Evolutionary conservation across 2,888 invertebrate species (phyloP), one percentile per base, ranked within the genome.

Genomic region (Leptinotarsa peninsularis): DNA sequence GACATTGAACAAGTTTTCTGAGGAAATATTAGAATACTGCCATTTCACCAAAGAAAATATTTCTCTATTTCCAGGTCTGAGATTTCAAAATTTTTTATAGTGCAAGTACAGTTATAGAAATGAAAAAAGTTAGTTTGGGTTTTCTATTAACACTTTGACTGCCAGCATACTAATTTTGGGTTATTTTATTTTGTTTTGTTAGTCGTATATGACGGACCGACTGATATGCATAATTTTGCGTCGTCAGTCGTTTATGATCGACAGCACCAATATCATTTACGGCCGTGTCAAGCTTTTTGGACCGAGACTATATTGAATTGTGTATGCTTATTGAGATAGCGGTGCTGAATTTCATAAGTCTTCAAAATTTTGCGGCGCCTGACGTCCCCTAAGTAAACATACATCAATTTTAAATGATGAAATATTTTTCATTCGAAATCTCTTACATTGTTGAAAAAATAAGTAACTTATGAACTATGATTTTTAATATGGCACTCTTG

Each of bases 401-500:
- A 69, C 43, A 54, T 54, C 17, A 17, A n/a, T 54, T 69, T 23
- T 0, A 33, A 60, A 60, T 27, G 5, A 27, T 15, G 1, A 23
- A 23, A 60, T 23, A 23, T 13, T 23, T 60, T 60, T 60, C 14
- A 56, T 27, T 60, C 10, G 27, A 60, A 60, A 60, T 27, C 60
- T 60, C 27, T 54, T 17, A 69, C 68, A 69, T 52, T 68, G 52
- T 18, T 27, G 21, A 67, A 54, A 27, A 52, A 54, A 54, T 68
- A 68, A 68, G 70, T 58, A 60, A 58, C 27, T 49, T 56, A 70
- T 58, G 58, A 70, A 70, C 58, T 70, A 54, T 58, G 43, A 70
- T 33, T 70, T 70, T 58, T 21, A 58, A 70, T 58, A 56, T 58
- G 60, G 70, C 70, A 56, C 56, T 70, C 54, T 68, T 68, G 68